phyloP scores from a whole-genome alignment of 2,113 vertebrate genomes.

The Ophthalmolycus amberensis region DNA sequence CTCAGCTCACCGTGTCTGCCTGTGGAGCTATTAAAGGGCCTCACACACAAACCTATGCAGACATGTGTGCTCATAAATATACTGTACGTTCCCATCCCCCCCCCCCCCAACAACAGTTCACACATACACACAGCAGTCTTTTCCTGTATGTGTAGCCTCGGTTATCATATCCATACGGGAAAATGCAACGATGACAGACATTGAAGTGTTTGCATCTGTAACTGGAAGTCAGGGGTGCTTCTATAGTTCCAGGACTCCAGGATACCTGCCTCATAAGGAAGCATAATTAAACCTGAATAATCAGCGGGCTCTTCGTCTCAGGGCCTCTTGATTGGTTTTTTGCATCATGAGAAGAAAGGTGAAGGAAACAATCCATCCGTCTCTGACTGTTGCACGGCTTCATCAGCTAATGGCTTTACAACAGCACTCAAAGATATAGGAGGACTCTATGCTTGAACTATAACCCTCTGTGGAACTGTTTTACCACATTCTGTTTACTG shows the following conservation, averaged over 20 bases:
- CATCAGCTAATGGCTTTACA: constrained; percentile 81
- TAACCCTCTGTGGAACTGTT: constrained; percentile 62
- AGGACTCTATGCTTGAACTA: constrained; percentile 70
- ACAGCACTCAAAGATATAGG: constrained; percentile 68
- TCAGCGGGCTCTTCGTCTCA: background rate
- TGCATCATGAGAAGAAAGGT: constrained; percentile 20
- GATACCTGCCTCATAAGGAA: background rate
- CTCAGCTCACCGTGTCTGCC: constrained; percentile 46
- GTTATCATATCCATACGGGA: constrained; percentile 58
- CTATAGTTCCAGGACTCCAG: constrained; percentile 36
- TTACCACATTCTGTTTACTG: constrained; percentile 52
- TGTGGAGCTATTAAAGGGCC: constrained; percentile 49
- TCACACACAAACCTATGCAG: constrained; percentile 32
- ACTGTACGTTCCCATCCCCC: constrained; percentile 31
- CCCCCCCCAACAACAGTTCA: background rate
- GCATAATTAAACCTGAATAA: background rate
- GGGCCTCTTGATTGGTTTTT: background rate
- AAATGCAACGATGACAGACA: constrained; percentile 32
- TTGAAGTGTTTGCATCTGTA: constrained; percentile 50
- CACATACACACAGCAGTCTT: constrained; percentile 12
- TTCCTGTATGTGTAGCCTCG: constrained; percentile 65
- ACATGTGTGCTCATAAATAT: constrained; percentile 49
- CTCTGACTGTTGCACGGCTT: constrained; percentile 34
- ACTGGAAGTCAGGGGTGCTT: constrained; percentile 56
- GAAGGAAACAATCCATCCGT: constrained; percentile 9